These are phyloP conservation scores for Symphodus melops DNA, from an alignment of 2,113 vertebrate genomes.

Conservation along the genomic window DNA sequence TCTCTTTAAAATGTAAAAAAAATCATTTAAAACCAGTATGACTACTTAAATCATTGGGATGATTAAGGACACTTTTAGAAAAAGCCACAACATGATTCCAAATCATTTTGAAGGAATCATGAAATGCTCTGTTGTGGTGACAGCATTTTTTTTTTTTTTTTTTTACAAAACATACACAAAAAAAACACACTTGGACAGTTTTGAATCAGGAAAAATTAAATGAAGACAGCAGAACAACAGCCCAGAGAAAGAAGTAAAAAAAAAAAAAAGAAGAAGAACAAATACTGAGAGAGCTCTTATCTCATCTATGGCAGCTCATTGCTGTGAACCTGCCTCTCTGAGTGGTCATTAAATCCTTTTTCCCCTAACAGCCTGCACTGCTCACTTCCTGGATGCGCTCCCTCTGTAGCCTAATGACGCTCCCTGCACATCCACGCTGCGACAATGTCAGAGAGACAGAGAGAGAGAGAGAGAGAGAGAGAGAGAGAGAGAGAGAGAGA, in stretches of 20 bases:
- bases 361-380: constrained; percentile 40
- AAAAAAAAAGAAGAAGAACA: neutral
- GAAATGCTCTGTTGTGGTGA: no score
- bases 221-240: neutral
- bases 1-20: no score
- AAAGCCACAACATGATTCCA: no score
- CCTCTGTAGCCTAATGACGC: constrained; percentile 56
- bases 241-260: no score
- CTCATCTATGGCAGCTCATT: constrained; percentile 56
- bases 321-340: constrained; percentile 45
- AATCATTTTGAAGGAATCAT: no score
- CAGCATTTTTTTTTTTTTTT: neutral
- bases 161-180: neutral
- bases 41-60: no score
- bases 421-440: neutral
- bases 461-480: neutral
- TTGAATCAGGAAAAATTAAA: neutral
- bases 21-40: no score
- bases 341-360: constrained; percentile 63
- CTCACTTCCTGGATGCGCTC: constrained; percentile 17
- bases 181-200: neutral
- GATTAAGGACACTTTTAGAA: no score
- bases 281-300: constrained; percentile 3
- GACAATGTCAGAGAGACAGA: constrained; percentile 13
- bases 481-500: neutral